Base-by-base conservation (phyloP, 1,140 invertebrate genomes). In the Phymorhynchus buccinoides region DNA sequence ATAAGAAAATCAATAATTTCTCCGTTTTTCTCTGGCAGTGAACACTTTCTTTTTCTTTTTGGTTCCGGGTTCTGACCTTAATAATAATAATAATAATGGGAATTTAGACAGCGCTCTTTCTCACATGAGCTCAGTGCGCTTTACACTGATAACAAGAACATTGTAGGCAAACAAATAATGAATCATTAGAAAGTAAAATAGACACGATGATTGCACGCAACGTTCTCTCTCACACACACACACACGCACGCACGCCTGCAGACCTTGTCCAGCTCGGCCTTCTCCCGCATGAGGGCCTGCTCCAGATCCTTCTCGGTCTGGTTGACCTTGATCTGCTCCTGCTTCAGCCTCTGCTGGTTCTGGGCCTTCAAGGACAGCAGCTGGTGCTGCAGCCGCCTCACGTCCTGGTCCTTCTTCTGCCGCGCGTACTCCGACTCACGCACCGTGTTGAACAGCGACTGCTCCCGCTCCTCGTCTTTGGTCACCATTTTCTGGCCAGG, bases 251-350 rank as follows among this genome's bases (percentile, higher is more conserved):
- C 48, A 71, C 32, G 16, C 32, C 86, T 85, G n/a, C n/a, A n/a
- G 87, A 92, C 92, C 91, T 91, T 92, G 77, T 90, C 90, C 37
- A 92, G 85, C 84, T 90, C 89, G 9, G 91, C 90, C 83, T 90
- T 91, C 86, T 92, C 91, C 77, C 88, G 85, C 1, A 89, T n/a
- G 22, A 92, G 79, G 78, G 88, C 78, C 75, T 92, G 90, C 82
- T 92, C 85, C 73, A 91, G 80, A 75, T 91, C 89, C 62, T 89
- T 86, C 80, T 92, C 92, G 48, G 86, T 52, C n/a, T 66, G 81
- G 14, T 81, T 82, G 48, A 85, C 80, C 62, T 89, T 88, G 18
- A 87, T 84, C 7, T 91, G 84, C 48, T 90, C 88, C 68, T 89
- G 56, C 62, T 90, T 90, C 37, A 92, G 86, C 83, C 90, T 89